A percentile compares a stretch with the other conserved stretches of the same genome.
Conservation (phyloP, 2,113 vertebrate genomes). For the Solenodon paradoxus region DNA sequence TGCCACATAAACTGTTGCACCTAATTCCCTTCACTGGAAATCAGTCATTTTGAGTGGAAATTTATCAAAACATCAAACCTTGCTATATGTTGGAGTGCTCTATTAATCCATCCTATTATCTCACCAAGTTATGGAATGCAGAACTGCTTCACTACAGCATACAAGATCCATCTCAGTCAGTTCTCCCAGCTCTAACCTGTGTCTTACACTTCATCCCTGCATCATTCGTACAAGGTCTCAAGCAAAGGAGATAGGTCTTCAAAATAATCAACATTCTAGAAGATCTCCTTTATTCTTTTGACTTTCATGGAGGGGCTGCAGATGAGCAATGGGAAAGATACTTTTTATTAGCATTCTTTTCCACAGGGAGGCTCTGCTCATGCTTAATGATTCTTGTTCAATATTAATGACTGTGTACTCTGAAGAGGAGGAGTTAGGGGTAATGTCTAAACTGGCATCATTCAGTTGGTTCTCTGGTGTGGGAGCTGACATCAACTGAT, state of each 20-base stretch:
- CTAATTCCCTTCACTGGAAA: not conserved
- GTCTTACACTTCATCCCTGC: too few species aligned
- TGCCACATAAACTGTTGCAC: not conserved
- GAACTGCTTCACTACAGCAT: not conserved
- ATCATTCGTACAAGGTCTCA: too few species aligned
- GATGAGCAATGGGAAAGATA: not conserved
- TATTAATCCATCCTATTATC: not conserved
- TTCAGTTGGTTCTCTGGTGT: not conserved
- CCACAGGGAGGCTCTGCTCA: not conserved
- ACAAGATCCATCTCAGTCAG: not conserved
- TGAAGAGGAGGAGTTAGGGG: accelerated
- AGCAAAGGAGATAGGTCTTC: too few species aligned
- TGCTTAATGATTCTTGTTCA: not conserved
- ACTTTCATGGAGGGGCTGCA: not conserved
- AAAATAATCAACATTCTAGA: too few species aligned
- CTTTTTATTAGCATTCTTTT: not conserved
- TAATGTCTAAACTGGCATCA: too few species aligned
- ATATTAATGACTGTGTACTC: not conserved
- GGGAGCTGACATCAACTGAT: not conserved
- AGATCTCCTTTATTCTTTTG: not conserved
- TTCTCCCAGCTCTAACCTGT: not conserved
- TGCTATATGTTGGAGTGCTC: not conserved
- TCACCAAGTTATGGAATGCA: not conserved
- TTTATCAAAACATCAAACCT: not conserved
- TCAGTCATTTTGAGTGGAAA: not conserved